Conservation (phyloP, 2,797 vertebrate genomes). For the Cyprinodon diabolis region DNA sequence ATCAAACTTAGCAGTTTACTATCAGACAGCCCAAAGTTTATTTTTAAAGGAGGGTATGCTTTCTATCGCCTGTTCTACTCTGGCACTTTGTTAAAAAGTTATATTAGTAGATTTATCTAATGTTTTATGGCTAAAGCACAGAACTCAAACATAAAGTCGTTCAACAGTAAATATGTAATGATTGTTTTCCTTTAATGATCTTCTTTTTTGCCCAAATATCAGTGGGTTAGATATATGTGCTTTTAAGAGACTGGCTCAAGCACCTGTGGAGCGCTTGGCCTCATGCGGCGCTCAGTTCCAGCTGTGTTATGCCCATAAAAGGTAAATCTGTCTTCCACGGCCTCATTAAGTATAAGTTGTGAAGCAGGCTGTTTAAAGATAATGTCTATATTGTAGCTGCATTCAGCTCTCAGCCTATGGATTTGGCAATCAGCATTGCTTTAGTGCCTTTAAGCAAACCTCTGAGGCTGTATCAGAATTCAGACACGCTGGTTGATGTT, state of each 20-base stretch:
- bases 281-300: slow-evolving; percentile 4
- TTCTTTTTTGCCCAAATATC: not conserved
- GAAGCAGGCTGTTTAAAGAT: not conserved
- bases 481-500: not conserved
- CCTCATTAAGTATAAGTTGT: not conserved
- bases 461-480: not conserved
- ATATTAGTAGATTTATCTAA: too few relatives aligned
- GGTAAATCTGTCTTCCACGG: slow-evolving; percentile 25
- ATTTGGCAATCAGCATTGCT: not conserved
- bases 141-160: not conserved
- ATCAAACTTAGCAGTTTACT: too few relatives aligned
- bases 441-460: slow-evolving; percentile 13
- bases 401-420: not conserved
- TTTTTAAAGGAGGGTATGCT: not conserved
- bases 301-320: slow-evolving; percentile 46
- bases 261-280: slow-evolving; percentile 6
- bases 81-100: not conserved
- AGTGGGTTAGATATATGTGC: not conserved
- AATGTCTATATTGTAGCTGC: slow-evolving; percentile 27
- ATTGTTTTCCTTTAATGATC: not conserved
- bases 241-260: not conserved
- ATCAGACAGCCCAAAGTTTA: too few relatives aligned
- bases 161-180: not conserved
- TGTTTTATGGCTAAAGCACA: not conserved
- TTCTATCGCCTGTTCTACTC: not conserved